Base-by-base conservation (phyloP, 2,113 vertebrate species). In the Podarcis muralis region DNA sequence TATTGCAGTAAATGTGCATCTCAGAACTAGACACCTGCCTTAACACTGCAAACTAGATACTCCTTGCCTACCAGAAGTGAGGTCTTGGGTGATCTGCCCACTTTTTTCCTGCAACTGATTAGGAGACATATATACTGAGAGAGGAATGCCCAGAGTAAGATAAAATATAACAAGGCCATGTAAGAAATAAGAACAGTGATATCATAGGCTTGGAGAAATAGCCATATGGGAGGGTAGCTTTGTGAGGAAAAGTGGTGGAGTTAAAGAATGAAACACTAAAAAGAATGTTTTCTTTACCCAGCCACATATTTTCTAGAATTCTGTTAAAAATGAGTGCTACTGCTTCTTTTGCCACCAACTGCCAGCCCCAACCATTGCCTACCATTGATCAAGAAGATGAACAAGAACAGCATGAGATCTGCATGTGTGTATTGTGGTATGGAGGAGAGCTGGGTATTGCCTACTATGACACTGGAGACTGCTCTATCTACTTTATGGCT, bases 381-480 rank as follows among this genome's bases (percentile, higher is more conserved):
- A 86, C 0, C n/a, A 35, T 78, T 0, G 76, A 96, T 37, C 53
- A 91, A 90, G 90, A 91, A 35, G 92, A 95, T 80, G 94, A 95
- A 6, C 86, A 92, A 16, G 94, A 81, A 30, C 9, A 69, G 77
- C 88, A 89, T 0, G 93, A 99, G 97, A 96, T 97, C 85, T 97
- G 98, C 81, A 92, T 99, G 88, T 98, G 98, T 95, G 96, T 98
- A 81, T 82, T 99, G 89, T 98, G 97, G 91, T 97, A 98, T 75
- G 96, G 97, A 25, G 97, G 97, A 23, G 94, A 97, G 86, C 91
- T 99, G 80, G 98, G 98, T 48, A 93, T 99, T 72, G 96, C 98
- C 90, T 99, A 98, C 62, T 99, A 99, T 84, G 97, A 99, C 91
- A 97, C 97, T n/a, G 97, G 95, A 89, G 97, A 99, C 76, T 98